Evolutionary conservation across 2,113 vertebrate genomes (phyloP).

Genomic region (human): DNA sequence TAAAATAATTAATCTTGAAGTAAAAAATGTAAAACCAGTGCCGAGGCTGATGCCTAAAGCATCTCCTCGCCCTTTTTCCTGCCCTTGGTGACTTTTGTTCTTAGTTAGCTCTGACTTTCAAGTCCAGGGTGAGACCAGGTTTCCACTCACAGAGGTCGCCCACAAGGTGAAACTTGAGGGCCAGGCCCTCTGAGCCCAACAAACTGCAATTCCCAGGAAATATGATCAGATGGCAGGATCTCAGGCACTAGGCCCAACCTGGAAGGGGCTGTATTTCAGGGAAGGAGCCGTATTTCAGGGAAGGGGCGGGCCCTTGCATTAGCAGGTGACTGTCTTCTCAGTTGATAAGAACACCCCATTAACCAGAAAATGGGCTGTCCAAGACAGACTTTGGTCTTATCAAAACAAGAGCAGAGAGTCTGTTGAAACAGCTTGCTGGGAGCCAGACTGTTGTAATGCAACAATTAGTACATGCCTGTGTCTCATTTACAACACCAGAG

Average conservation of each 20-base stretch:
- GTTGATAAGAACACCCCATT: background rate
- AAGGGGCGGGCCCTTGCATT: background rate
- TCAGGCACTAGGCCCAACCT: background rate
- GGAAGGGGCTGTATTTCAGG: background rate
- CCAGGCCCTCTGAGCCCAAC: background rate
- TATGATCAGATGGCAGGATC: background rate
- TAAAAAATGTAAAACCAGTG: background rate
- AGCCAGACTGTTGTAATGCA: background rate
- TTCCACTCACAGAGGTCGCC: background rate
- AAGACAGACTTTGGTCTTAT: background rate
- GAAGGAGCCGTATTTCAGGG: background rate
- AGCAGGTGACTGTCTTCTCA: background rate
- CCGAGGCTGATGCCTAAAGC: background rate
- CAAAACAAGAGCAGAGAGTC: background rate
- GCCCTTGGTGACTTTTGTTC: background rate
- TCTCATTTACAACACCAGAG: background rate
- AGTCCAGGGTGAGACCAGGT: background rate
- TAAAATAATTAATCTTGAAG: background rate
- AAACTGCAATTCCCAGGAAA: background rate
- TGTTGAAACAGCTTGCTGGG: background rate
- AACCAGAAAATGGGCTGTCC: background rate
- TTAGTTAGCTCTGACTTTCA: background rate
- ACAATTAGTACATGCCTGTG: background rate
- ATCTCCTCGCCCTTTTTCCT: background rate
- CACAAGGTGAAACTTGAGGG: background rate